phyloP scores from a whole-genome alignment of 2,797 vertebrate species.

The Acropternis orthonyx region DNA sequence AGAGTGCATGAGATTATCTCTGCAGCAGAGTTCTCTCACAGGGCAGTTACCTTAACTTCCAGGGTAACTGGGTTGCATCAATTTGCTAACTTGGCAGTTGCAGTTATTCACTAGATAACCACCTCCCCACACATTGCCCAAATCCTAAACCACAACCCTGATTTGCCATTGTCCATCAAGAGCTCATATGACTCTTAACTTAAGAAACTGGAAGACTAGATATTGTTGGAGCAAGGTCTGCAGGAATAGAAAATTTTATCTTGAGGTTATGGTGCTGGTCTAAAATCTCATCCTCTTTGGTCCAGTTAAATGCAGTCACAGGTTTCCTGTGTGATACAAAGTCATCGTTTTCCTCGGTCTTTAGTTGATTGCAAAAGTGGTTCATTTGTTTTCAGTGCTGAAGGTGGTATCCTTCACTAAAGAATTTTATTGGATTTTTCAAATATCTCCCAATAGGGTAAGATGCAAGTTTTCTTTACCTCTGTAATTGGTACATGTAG shows the following conservation, averaged over 20 bases:
- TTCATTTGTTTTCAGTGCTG: neutral
- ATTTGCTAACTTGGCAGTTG: neutral
- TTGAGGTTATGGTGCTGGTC: neutral
- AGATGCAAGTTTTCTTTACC: neutral
- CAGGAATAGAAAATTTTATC: neutral
- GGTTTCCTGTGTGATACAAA: neutral
- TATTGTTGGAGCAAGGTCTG: neutral
- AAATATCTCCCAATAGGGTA: neutral
- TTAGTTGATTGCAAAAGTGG: neutral
- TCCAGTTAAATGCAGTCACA: neutral
- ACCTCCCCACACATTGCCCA: neutral
- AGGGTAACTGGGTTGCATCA: neutral
- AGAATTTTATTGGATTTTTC: neutral
- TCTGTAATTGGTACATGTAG: neutral
- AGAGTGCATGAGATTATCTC: neutral
- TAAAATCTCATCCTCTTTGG: neutral
- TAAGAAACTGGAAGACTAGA: neutral
- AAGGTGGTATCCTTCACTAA: neutral
- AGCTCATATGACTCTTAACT: neutral
- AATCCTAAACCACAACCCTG: neutral
- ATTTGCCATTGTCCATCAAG: neutral
- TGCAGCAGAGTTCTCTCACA: neutral
- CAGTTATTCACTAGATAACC: neutral
- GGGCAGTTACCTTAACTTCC: neutral
- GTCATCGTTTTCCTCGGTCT: neutral